Base-by-base conservation (phyloP, 2,888 invertebrate species). In the Drosophila ochracea region DNA sequence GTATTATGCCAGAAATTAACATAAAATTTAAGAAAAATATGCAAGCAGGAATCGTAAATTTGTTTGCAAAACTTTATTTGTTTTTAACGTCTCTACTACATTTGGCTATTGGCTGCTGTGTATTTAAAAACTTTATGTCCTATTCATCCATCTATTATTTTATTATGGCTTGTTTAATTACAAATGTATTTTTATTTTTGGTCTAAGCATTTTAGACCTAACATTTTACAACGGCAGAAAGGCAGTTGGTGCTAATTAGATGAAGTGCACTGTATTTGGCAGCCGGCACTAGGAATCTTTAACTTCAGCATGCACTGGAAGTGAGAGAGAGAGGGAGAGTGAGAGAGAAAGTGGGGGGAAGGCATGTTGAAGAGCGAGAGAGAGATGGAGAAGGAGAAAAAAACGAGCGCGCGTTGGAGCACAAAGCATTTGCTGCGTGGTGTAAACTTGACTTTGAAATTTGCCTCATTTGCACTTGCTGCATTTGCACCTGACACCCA, bases 361-460 rank as follows among this genome's bases (percentile, higher is more conserved):
- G 25, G 31, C n/a, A 43, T 11, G n/a, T 31, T 5, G 28, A 35
- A 35, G 47, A 13, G 39, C 19, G 31, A 43, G 43, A 37, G 16
- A 5, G 16, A 30, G 9, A 28, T 30, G 30, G 52, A 28, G 28
- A 25, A 19, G 19, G 33, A 13, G 39, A 43, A 33, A 28, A 33
- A 33, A 41, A 53, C 4, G 43, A 39, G 61, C 7, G 50, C 58
- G 77, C 68, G 80, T 67, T 82, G 78, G 67, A 72, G 84, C 82
- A 86, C 87, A 86, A 89, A 84, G 78, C 82, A 82, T 82, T 86
- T 73, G 84, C 89, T 86, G 90, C 86, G 82, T 88, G 90, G 89
- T 90, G 89, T 86, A 86, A 86, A 86, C 90, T 86, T 86, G 86
- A 86, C 89, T 86, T 90, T 86, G 86, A 86, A 86, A 86, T 86